Evolutionary conservation across 2,888 invertebrate species (phyloP).

Genomic region (Adelognathus sp.): DNA sequence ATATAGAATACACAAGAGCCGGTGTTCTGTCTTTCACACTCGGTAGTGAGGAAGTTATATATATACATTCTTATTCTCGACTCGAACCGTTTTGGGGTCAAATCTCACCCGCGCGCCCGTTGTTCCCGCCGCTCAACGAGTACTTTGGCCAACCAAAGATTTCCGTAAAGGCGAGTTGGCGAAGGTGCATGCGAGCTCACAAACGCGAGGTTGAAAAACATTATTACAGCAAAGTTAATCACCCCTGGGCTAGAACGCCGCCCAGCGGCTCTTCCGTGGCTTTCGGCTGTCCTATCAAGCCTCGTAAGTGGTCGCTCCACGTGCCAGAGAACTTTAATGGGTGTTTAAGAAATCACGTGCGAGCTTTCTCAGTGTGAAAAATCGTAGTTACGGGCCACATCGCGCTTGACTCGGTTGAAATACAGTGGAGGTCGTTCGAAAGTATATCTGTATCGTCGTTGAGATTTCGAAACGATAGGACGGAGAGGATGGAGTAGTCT

Average conservation of each 20-base stretch:
- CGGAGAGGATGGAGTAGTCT: neutral
- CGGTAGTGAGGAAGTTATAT: conserved; percentile 21
- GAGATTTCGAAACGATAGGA: neutral
- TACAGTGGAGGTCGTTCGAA: neutral
- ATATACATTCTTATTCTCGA: conserved; percentile 16
- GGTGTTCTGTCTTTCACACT: conserved; percentile 40
- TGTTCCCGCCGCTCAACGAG: neutral
- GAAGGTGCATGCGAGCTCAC: neutral
- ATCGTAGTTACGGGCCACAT: neutral
- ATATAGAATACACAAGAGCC: neutral
- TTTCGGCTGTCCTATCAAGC: conserved; percentile 24
- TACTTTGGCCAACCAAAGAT: neutral
- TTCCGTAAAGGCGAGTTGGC: conserved; percentile 7
- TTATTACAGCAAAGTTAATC: conserved; percentile 62
- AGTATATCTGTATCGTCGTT: conserved; percentile 4
- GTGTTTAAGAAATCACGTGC: neutral
- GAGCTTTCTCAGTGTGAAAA: conserved; percentile 30
- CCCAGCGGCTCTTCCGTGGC: neutral
- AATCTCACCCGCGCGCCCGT: neutral
- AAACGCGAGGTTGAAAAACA: neutral
- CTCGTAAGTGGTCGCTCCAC: conserved; percentile 16
- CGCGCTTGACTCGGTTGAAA: neutral
- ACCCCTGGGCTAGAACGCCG: conserved; percentile 41
- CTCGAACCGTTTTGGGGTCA: conserved; percentile 7
- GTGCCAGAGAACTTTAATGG: conserved; percentile 47